These are phyloP conservation scores for Stylophora pistillata DNA, from an alignment of 64 coral and sea anemone genomes.

Conservation along the genomic window DNA sequence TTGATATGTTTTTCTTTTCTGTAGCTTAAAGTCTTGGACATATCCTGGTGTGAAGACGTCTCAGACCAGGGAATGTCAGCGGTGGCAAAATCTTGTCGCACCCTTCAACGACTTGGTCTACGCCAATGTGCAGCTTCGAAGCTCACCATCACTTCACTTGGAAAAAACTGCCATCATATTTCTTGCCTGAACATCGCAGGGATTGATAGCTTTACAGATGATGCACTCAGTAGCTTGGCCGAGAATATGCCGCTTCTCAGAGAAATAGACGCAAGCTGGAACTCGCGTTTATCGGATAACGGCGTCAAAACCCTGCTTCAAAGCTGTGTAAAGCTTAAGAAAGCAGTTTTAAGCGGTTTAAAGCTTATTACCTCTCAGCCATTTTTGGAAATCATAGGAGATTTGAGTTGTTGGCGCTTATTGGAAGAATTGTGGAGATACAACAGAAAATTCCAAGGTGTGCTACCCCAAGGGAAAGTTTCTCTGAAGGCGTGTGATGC, in stretches of 20 bases:
- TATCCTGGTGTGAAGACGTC: constrained; percentile 88
- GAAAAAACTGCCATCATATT: constrained; percentile 57
- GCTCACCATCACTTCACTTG: constrained; percentile 42
- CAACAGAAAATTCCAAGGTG: constrained; percentile 8
- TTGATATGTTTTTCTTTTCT: background rate
- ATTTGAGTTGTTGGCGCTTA: constrained; percentile 53
- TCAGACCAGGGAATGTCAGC: constrained; percentile 74
- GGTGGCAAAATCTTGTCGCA: constrained; percentile 49
- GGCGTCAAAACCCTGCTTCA: constrained; percentile 46
- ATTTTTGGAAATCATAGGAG: constrained; percentile 68
- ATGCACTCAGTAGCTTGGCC: constrained; percentile 33
- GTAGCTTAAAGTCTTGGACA: constrained; percentile 69
- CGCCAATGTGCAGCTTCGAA: constrained; percentile 69
- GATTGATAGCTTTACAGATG: constrained; percentile 61
- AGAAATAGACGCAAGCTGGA: constrained; percentile 86
- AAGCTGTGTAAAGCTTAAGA: constrained; percentile 54
- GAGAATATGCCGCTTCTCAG: constrained; percentile 52
- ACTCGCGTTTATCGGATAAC: constrained; percentile 59
- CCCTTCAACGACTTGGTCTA: constrained; percentile 47
- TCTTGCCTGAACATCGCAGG: constrained; percentile 70
- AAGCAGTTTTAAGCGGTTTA: constrained; percentile 67
- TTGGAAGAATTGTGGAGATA: constrained; percentile 42
- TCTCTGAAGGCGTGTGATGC: constrained; percentile 5
- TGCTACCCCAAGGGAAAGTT: constrained; percentile 1
- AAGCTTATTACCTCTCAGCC: constrained; percentile 83